Conservation (phyloP, 1,140 invertebrate species). For the Capitella teleta region DNA sequence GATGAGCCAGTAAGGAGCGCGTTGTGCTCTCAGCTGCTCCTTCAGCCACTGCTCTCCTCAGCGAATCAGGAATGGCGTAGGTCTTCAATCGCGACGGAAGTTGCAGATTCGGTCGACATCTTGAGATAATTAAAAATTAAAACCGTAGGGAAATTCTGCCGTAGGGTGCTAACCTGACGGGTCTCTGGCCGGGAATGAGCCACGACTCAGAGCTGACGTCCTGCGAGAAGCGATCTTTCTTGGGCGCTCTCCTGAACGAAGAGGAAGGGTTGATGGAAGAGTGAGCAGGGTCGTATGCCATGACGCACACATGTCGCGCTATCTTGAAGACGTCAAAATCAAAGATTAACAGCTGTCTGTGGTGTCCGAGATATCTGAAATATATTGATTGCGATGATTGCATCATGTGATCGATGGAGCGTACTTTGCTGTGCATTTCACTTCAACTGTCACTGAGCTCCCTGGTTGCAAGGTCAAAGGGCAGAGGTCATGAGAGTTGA, state of each 20-base stretch:
- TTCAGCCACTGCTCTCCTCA: too few relatives aligned
- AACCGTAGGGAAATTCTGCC: too few relatives aligned
- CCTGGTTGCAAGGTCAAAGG: too few relatives aligned
- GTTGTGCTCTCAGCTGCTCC: too few relatives aligned
- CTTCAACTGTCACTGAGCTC: too few relatives aligned
- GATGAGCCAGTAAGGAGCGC: too few relatives aligned
- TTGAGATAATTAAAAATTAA: too few relatives aligned
- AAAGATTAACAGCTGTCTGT: conserved; percentile 50
- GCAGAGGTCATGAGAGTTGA: too few relatives aligned
- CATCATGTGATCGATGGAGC: not conserved
- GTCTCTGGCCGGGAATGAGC: conserved; percentile 45
- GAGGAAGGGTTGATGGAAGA: conserved; percentile 13
- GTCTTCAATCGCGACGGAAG: too few relatives aligned
- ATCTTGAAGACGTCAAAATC: conserved; percentile 50
- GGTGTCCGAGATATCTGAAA: conserved; percentile 42
- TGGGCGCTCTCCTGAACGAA: conserved; percentile 14
- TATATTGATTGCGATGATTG: not conserved
- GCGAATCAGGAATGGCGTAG: too few relatives aligned
- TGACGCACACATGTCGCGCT: conserved; percentile 45
- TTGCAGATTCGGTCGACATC: too few relatives aligned
- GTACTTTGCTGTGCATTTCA: too few relatives aligned
- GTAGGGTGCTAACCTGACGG: conserved; percentile 45
- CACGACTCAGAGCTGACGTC: conserved; percentile 22
- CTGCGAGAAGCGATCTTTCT: conserved; percentile 27
- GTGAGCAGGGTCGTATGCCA: conserved; percentile 12